Conservation (phyloP, 1,140 invertebrate species). For the Microplitis demolitor region DNA sequence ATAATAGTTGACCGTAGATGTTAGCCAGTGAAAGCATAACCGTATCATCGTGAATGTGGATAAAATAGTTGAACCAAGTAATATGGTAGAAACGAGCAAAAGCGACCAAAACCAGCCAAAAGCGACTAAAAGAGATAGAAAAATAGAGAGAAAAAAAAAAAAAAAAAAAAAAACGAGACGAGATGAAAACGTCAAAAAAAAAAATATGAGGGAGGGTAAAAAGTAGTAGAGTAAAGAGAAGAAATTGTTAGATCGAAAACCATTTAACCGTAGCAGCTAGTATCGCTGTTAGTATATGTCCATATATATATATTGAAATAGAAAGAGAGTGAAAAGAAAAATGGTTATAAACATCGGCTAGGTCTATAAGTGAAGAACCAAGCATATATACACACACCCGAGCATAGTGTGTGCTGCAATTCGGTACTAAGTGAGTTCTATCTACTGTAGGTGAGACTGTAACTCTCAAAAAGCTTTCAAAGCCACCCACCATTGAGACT, state of each 20-base stretch:
- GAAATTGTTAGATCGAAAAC: not conserved
- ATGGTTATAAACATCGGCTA: constrained; percentile 8
- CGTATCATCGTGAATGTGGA: no score
- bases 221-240: not conserved
- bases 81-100: no score
- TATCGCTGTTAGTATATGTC: not conserved
- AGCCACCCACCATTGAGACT: not conserved
- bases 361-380: not conserved
- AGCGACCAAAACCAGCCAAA: no score
- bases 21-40: no score
- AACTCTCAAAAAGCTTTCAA: constrained; percentile 13
- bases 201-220: no score
- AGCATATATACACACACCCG: no score
- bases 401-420: not conserved
- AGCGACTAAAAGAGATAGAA: no score
- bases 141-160: no score
- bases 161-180: no score
- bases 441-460: not conserved
- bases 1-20: no score
- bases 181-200: no score
- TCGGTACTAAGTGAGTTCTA: constrained; percentile 3
- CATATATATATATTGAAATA: not conserved
- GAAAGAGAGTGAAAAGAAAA: not conserved
- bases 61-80: no score
- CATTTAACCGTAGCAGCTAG: not conserved